Evolutionary conservation across 35 echinoderm and acorn worm genomes (phyloP).

Genomic region (Ophioderma brevispina): DNA sequence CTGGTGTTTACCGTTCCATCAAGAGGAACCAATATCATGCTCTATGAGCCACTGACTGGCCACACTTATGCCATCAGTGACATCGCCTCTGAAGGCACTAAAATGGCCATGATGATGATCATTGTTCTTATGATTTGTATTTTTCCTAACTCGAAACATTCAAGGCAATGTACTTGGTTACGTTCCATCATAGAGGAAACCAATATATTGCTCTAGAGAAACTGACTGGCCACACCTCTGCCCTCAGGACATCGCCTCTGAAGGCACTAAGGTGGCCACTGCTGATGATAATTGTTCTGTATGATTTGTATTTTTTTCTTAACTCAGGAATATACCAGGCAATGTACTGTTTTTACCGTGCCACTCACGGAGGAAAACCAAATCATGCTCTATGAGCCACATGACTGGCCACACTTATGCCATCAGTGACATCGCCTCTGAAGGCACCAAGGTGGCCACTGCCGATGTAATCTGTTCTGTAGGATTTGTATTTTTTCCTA

Average conservation of each 20-base stretch:
- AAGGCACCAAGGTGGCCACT: too few species aligned
- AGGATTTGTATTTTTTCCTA: too few species aligned
- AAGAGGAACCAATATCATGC: conserved; percentile 77
- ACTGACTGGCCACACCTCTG: too few species aligned
- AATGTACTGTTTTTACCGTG: conserved; percentile 74
- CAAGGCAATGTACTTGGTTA: too few species aligned
- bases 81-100: too few species aligned
- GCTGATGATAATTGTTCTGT: conserved; percentile 63
- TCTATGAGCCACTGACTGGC: conserved; percentile 76
- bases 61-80: conserved; percentile 82
- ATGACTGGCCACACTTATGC: conserved; percentile 84
- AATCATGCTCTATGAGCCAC: conserved; percentile 63
- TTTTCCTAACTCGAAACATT: too few species aligned
- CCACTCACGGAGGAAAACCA: conserved; percentile 79
- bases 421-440: too few species aligned
- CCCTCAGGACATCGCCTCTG: conserved; percentile 52
- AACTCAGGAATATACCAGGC: conserved; percentile 74
- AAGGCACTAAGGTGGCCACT: conserved; percentile 71
- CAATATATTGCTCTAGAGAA: too few species aligned
- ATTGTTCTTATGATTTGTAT: too few species aligned
- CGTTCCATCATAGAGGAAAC: too few species aligned
- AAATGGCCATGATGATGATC: too few species aligned
- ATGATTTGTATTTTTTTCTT: neutral
- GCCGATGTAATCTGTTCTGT: too few species aligned
- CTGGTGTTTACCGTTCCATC: conserved; percentile 77